A percentile compares a stretch with the other conserved stretches of the same genome.
These are phyloP conservation scores for Caretta caretta DNA, from an alignment of 2,113 vertebrate species.

Conservation along the genomic window DNA sequence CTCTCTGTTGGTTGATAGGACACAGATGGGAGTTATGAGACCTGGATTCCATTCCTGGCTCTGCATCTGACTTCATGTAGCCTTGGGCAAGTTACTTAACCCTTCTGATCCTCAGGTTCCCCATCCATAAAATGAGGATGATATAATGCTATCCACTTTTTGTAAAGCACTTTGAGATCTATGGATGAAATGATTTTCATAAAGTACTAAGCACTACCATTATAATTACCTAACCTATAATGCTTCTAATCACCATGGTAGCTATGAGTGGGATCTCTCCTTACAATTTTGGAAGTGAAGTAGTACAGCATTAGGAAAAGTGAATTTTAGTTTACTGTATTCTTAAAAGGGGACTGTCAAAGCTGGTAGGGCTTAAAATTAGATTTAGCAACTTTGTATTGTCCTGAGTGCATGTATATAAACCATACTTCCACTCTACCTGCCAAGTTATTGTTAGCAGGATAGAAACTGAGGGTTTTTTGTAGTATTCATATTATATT, in stretches of 20 bases:
- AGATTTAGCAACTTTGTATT: not conserved
- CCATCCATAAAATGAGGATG: not conserved
- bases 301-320: not conserved
- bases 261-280: not conserved
- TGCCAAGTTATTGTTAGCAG: not conserved
- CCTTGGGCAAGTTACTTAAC: not conserved
- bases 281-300: not conserved
- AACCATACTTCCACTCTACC: not conserved
- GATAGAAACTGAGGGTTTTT: not conserved
- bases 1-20: not conserved
- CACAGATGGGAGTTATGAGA: not conserved
- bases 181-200: not conserved
- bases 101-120: not conserved
- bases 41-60: not conserved
- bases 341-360: not conserved
- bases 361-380: not conserved
- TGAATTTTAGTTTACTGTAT: not conserved
- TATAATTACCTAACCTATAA: accelerated
- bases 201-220: not conserved
- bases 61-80: not conserved
- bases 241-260: not conserved
- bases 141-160: not conserved
- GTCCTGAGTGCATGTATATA: not conserved
- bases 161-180: not conserved
- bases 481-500: not conserved